These are phyloP conservation scores for Axinella damicornis DNA, from an alignment of 37 sponge, comb jelly and placozoan species.

Conservation along the genomic window DNA sequence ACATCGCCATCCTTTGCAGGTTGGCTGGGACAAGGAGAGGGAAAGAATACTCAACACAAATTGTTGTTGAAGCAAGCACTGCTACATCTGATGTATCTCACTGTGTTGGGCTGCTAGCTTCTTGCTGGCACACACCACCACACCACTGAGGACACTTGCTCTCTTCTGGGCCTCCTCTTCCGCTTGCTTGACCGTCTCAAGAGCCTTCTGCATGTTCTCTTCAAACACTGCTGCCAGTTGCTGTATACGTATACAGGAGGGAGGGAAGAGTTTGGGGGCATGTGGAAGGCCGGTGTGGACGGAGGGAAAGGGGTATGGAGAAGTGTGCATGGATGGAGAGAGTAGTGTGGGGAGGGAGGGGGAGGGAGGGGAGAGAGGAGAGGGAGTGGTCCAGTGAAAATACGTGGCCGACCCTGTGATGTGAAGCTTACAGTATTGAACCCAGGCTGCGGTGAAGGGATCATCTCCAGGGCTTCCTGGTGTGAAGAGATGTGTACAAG, in stretches of 20 bases:
- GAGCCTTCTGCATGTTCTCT: conserved; percentile 28
- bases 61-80: too few relatives aligned
- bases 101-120: conserved; percentile 42
- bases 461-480: conserved; percentile 4
- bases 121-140: conserved; percentile 70
- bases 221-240: conserved; percentile 56
- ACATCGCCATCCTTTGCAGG: conserved; percentile 43
- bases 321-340: too few relatives aligned
- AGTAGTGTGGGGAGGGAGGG: too few relatives aligned
- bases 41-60: too few relatives aligned
- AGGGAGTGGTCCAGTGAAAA: too few relatives aligned
- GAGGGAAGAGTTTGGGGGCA: background rate
- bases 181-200: conserved; percentile 9
- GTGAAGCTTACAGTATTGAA: background rate
- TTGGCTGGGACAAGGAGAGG: conserved; percentile 54
- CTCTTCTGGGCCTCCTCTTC: background rate
- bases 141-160: conserved; percentile 46
- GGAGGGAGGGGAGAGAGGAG: background rate
- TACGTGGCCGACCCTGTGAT: too few relatives aligned
- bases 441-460: conserved; percentile 9
- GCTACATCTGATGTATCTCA: background rate
- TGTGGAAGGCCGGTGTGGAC: too few relatives aligned
- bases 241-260: background rate
- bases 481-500: background rate
- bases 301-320: background rate